phyloP scores from a whole-genome alignment of 2,113 vertebrate genomes.

The Riparia riparia region DNA sequence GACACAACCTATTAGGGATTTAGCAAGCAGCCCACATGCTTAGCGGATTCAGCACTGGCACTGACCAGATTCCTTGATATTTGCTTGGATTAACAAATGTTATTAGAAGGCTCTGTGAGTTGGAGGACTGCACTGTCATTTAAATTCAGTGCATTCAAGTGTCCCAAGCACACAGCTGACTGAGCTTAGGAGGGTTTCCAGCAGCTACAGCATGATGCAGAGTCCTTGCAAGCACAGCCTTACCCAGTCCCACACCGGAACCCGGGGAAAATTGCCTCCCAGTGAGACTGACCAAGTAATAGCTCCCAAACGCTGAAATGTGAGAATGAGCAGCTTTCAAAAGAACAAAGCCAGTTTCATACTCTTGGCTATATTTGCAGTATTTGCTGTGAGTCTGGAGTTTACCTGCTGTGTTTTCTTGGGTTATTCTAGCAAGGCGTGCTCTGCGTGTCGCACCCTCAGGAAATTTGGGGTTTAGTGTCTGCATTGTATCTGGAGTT shows the following conservation, averaged over 20 bases:
- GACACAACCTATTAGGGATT: neutral
- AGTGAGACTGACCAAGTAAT: neutral
- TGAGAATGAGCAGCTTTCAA: neutral
- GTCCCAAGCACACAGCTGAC: constrained; percentile 5
- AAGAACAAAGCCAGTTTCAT: neutral
- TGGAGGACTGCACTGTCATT: constrained; percentile 35
- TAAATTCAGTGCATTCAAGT: constrained; percentile 27
- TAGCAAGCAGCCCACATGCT: neutral
- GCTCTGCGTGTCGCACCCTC: neutral
- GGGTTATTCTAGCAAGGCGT: neutral
- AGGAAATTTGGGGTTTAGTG: neutral
- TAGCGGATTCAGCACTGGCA: neutral
- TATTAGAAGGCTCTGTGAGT: constrained; percentile 32
- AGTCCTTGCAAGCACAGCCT: neutral
- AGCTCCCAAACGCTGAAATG: neutral
- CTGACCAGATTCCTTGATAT: constrained; percentile 34
- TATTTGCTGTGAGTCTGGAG: neutral
- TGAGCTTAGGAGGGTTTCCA: neutral
- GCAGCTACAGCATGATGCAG: neutral
- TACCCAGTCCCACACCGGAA: neutral
- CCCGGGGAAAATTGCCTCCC: neutral
- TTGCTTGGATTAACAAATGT: constrained; percentile 53
- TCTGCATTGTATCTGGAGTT: neutral
- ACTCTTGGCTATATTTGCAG: neutral
- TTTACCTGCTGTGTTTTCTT: neutral